Conservation (phyloP, 1,140 invertebrate species). For the Brachionus rotundiformis region DNA sequence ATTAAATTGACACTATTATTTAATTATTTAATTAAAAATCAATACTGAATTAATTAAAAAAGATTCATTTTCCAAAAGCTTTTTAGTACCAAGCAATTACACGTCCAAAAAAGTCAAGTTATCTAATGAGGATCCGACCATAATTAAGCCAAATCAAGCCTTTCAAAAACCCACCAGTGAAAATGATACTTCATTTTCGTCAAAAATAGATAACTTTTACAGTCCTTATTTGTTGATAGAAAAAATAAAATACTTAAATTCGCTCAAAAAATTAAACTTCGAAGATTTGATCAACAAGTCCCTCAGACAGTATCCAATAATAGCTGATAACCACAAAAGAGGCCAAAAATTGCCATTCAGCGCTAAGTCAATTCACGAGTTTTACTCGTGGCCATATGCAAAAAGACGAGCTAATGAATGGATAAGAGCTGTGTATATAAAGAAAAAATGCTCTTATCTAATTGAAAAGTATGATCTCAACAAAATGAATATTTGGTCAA, state of each 20-base stretch:
- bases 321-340: not conserved
- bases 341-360: constrained; percentile 59
- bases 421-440: constrained; percentile 39
- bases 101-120: no score
- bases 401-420: constrained; percentile 66
- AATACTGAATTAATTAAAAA: no score
- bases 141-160: not conserved
- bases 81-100: no score
- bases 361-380: constrained; percentile 64
- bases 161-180: no score
- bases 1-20: no score
- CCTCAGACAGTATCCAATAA: constrained; percentile 24
- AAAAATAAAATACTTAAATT: not conserved
- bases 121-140: not conserved
- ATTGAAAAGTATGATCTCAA: constrained; percentile 11
- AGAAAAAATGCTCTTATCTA: not conserved
- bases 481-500: constrained; percentile 61
- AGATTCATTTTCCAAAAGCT: no score
- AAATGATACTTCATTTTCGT: no score
- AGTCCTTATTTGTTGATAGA: not conserved
- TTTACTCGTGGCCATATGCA: constrained; percentile 64
- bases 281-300: not conserved
- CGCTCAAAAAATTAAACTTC: not conserved
- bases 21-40: no score
- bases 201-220: not conserved